Conservation (phyloP, 2,888 invertebrate species). For the Parochlus steinenii region DNA sequence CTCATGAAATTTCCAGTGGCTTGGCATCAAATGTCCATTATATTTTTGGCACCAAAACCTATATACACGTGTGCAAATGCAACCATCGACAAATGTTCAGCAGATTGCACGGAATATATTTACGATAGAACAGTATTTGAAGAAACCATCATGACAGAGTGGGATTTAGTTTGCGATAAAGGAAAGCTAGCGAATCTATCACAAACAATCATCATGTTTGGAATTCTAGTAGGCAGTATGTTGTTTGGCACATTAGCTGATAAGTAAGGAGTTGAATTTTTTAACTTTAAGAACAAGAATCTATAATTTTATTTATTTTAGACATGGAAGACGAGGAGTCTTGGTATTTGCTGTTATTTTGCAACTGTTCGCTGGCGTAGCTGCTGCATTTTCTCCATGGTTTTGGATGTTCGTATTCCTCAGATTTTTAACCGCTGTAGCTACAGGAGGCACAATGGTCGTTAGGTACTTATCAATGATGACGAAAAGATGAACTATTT, state of each 20-base stretch:
- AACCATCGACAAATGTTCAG: constrained; percentile 29
- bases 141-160: constrained; percentile 59
- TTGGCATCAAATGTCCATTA: constrained; percentile 65
- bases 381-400: constrained; percentile 52
- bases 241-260: constrained; percentile 60
- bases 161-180: constrained; percentile 54
- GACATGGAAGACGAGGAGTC: constrained; percentile 51
- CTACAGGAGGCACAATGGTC: too few relatives aligned
- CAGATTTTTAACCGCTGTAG: constrained; percentile 53
- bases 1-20: constrained; percentile 62
- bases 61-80: constrained; percentile 36
- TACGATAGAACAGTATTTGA: constrained; percentile 48
- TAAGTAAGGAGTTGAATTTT: constrained; percentile 35
- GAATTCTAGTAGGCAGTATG: constrained; percentile 58
- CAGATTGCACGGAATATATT: constrained; percentile 37
- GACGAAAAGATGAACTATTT: too few relatives aligned
- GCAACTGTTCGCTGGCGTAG: constrained; percentile 52
- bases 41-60: constrained; percentile 55
- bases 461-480: too few relatives aligned
- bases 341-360: constrained; percentile 55
- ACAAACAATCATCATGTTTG: constrained; percentile 62
- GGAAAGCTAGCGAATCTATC: constrained; percentile 50
- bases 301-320: constrained; percentile 45
- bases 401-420: constrained; percentile 44
- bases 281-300: constrained; percentile 12